Conservation (phyloP, 2,888 invertebrate genomes). For the Pachycephus smyrnensis region DNA sequence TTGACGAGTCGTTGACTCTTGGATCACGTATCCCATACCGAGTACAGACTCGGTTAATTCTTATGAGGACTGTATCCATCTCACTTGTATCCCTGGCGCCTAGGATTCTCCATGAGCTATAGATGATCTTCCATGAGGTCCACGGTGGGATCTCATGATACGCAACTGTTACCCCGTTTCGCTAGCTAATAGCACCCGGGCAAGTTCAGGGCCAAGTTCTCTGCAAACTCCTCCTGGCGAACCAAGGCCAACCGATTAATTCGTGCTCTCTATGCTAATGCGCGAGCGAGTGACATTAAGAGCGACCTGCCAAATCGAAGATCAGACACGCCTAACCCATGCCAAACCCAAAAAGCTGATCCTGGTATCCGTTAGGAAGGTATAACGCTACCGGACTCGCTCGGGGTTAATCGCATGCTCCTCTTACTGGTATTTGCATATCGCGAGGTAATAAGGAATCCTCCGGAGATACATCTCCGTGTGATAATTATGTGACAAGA, state of each 20-base stretch:
- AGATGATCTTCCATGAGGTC: not conserved
- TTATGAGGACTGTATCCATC: not conserved
- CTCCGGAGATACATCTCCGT: not conserved
- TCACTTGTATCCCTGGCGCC: not conserved
- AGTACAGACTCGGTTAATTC: not conserved
- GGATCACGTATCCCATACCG: not conserved
- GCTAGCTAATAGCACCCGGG: slow-evolving; percentile 15
- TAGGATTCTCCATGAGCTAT: not conserved
- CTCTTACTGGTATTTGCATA: not conserved
- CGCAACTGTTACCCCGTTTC: not conserved
- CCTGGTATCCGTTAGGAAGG: not conserved
- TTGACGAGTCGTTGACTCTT: slow-evolving; percentile 5
- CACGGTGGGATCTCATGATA: not conserved
- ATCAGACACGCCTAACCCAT: not conserved
- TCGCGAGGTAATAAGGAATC: not conserved
- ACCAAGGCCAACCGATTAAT: slow-evolving; percentile 39
- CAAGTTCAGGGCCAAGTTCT: slow-evolving; percentile 60
- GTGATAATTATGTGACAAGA: not conserved
- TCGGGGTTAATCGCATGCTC: not conserved
- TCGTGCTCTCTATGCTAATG: slow-evolving; percentile 41
- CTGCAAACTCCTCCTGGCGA: slow-evolving; percentile 39
- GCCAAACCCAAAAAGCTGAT: slow-evolving; percentile 4
- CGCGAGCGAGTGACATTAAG: not conserved
- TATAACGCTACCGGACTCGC: not conserved
- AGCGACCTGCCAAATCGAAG: not conserved